Conservation (phyloP, 2,888 invertebrate genomes). For the Macrophya alboannulata region DNA sequence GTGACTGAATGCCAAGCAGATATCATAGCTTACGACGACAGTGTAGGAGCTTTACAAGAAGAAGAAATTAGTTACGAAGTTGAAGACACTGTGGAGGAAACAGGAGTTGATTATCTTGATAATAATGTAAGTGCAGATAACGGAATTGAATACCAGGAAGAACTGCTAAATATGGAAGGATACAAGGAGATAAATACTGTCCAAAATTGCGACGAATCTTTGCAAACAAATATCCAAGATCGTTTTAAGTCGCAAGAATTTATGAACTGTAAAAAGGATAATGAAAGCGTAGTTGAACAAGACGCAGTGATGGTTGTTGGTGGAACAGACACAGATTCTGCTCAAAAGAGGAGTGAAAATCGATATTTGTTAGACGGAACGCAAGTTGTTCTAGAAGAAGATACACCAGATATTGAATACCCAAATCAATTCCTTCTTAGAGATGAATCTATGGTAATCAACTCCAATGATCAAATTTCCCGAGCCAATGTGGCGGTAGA, state of each 20-base stretch:
- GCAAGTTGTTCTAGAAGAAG: background rate
- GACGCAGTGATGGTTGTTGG: background rate
- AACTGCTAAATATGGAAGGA: background rate
- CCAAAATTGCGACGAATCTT: background rate
- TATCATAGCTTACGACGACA: constrained; percentile 10
- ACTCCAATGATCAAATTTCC: background rate
- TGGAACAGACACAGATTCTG: background rate
- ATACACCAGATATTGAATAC: constrained; percentile 11
- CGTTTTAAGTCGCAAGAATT: background rate
- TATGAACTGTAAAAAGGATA: background rate
- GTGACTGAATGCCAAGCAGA: background rate
- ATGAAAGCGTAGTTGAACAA: background rate
- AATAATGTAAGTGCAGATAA: constrained; percentile 23
- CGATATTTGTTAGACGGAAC: background rate
- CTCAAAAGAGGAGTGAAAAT: background rate
- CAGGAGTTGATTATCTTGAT: constrained; percentile 9
- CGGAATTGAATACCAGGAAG: constrained; percentile 19
- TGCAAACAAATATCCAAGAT: background rate
- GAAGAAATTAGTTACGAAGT: background rate
- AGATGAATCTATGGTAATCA: background rate
- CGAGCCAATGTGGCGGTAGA: constrained; percentile 43
- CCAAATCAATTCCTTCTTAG: constrained; percentile 22
- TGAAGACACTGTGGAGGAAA: background rate
- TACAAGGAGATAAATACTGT: constrained; percentile 3
- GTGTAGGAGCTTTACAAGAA: background rate